Percentiles rank a stretch among this genome's conserved stretches.
These are phyloP conservation scores for Etheostoma nigrum DNA, from an alignment of 2,797 vertebrate genomes.

Conservation along the genomic window DNA sequence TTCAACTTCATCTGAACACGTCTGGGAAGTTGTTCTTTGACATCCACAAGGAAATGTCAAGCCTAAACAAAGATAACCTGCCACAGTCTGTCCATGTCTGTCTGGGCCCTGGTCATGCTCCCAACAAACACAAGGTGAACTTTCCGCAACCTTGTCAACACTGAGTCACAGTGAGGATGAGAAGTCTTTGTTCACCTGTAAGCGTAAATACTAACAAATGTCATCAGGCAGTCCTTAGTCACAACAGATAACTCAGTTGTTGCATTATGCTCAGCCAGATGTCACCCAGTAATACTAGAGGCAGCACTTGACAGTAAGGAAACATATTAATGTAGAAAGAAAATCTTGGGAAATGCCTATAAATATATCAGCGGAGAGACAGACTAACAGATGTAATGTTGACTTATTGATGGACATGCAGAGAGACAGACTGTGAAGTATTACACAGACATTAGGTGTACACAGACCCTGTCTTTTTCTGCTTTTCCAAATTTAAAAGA, in stretches of 20 bases:
- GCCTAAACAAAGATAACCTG: conserved; percentile 63
- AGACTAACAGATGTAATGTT: conserved; percentile 41
- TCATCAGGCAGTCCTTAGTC: conserved; percentile 72
- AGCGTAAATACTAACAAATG: conserved; percentile 74
- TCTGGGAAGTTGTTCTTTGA: conserved; percentile 51
- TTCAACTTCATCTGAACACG: conserved; percentile 40
- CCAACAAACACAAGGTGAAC: conserved; percentile 67
- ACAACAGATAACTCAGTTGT: conserved; percentile 63
- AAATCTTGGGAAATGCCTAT: conserved; percentile 58
- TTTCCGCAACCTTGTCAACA: conserved; percentile 64
- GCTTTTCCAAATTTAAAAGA: neutral
- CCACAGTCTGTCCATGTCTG: conserved; percentile 57
- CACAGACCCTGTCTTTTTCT: neutral
- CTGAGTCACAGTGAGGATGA: conserved; percentile 41
- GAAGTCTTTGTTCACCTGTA: conserved; percentile 62
- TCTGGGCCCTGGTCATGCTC: conserved; percentile 34
- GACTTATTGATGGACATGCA: conserved; percentile 57
- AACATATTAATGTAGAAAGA: conserved; percentile 40
- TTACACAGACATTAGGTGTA: conserved; percentile 16
- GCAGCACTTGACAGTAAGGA: conserved; percentile 61
- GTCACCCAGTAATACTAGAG: conserved; percentile 54
- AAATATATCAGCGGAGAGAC: conserved; percentile 58
- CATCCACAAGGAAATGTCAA: conserved; percentile 52
- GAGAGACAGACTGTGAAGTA: conserved; percentile 35
- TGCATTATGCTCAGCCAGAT: conserved; percentile 52